Base-by-base conservation (phyloP, 2,888 invertebrate genomes). In the Neuroscelio doddi region DNA sequence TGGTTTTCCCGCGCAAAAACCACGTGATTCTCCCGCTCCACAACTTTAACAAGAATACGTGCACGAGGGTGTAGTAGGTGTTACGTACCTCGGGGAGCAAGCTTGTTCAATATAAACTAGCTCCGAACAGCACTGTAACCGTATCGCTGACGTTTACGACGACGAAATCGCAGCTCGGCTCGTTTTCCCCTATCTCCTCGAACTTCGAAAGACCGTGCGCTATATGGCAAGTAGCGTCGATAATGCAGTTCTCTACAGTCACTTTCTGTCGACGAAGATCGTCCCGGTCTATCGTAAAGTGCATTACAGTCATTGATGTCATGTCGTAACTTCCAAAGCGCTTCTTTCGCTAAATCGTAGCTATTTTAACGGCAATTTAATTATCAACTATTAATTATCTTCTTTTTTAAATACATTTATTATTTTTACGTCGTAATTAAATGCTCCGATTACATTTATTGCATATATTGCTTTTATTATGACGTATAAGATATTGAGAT, bases 81-180 rank as follows among this genome's bases (percentile, higher is more conserved):
- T 82, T 83, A 82, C 79, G 82, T 83, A 84, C 83, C 82, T 84
- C 80, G 76, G 84, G 84, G 83, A 84, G 82, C 81, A 82, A 82
- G 79, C 82, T 80, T 79, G 80, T 84, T 82, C 82, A 80, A 83
- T 83, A 84, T 84, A 84, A 83, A 82, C 81, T 77, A 81, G 80
- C 81, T 73, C 80, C 76, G 79, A 84, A 83, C 80, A 83, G 82
- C 83, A 79, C 81, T 81, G 83, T 83, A 84, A 84, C 82, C 84
- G 83, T 83, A 84, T 84, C 83, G 81, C 80, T 84, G 84, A 84
- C 84, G 83, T 84, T 84, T 84, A 84, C 84, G 84, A 84, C 81
- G 79, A 81, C 82, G 83, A 83, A 84, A 84, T 84, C 83, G 84
- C 81, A 78, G 84, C 82, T 82, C 72, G 76, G 80, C 80, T 83